phyloP scores from a whole-genome alignment of 2,888 invertebrate genomes.

The Diplazon laetatorius region DNA sequence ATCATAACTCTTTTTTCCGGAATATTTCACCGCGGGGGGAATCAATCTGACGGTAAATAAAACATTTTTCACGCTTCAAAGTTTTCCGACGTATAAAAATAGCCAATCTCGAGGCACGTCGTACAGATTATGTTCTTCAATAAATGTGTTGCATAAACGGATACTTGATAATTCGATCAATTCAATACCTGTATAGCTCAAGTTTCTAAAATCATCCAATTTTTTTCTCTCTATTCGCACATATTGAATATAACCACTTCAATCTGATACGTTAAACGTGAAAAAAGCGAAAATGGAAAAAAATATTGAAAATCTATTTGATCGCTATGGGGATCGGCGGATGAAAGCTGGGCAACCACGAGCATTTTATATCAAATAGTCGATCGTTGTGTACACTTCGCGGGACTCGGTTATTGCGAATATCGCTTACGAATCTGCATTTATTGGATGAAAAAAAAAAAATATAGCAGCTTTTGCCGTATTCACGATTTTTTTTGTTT shows the following conservation, averaged over 20 bases:
- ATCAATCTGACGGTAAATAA: slow-evolving; percentile 10
- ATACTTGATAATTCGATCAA: background rate
- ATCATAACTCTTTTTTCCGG: slow-evolving; percentile 46
- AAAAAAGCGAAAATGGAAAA: background rate
- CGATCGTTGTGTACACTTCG: slow-evolving; percentile 14
- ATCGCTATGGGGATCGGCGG: slow-evolving; percentile 10
- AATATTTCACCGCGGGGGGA: slow-evolving; percentile 43
- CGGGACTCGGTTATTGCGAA: slow-evolving; percentile 19
- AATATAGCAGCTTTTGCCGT: slow-evolving; percentile 5
- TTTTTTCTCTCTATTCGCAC: no score
- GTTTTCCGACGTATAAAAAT: background rate
- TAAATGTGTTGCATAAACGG: background rate
- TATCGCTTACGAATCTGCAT: slow-evolving; percentile 37
- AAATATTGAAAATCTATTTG: slow-evolving; percentile 18
- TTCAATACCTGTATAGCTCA: background rate
- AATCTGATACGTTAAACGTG: slow-evolving; percentile 15
- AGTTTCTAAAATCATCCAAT: no score
- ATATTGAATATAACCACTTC: no score
- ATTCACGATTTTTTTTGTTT: slow-evolving; percentile 11
- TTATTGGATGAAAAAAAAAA: slow-evolving; percentile 15
- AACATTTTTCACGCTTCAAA: slow-evolving; percentile 12
- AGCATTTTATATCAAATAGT: slow-evolving; percentile 27
- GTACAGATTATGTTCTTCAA: background rate
- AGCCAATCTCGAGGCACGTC: background rate
- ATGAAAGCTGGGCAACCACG: slow-evolving; percentile 1